Base-by-base conservation (phyloP, 2,888 invertebrate genomes). In the Callosobruchus maculatus region DNA sequence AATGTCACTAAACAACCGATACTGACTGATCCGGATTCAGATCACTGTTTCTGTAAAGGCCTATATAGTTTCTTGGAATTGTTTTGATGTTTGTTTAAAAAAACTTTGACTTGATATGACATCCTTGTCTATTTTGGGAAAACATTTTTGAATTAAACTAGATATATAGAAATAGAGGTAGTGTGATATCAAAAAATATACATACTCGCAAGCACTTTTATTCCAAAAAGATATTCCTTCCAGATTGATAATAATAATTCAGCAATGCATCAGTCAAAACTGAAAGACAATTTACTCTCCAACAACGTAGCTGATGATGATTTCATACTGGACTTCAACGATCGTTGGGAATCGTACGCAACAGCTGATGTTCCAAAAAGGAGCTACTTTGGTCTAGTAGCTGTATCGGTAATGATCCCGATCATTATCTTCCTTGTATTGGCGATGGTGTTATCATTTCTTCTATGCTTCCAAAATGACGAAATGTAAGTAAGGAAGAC, bases 381-480 rank as follows among this genome's bases (percentile, higher is more conserved):
- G 70, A 93, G 92, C 80, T 94, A 94, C 81, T 89, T 90, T 13
- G 89, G 90, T 75, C 93, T 94, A 83, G 88, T 94, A 78, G 89
- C 91, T 0, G 90, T 93, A 1, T 92, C 94, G 0, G 90, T 94
- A 74, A 90, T 93, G 18, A 89, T 93, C 20, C 95, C 95, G 0
- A 88, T 92, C 77, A 85, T 92, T 73, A 87, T 95, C 70, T 88
- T 95, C 83, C 86, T 94, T 70, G 83, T 94, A 21, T 86, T 94
- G 0, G 89, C 92, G 0, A 89, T 92, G 2, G 88, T 93, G 7
- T 85, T 95, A 0, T 93, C 94, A 0, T 90, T 93, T 0, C 91
- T 93, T 0, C 88, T 95, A 18, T 95, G 95, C 85, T 92, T 94
- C 79, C 92, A 94, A 79, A 92, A 94, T 81, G 93, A 93, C 78